Conservation (phyloP, 1,140 invertebrate genomes). For the Aporrectodea caliginosa region DNA sequence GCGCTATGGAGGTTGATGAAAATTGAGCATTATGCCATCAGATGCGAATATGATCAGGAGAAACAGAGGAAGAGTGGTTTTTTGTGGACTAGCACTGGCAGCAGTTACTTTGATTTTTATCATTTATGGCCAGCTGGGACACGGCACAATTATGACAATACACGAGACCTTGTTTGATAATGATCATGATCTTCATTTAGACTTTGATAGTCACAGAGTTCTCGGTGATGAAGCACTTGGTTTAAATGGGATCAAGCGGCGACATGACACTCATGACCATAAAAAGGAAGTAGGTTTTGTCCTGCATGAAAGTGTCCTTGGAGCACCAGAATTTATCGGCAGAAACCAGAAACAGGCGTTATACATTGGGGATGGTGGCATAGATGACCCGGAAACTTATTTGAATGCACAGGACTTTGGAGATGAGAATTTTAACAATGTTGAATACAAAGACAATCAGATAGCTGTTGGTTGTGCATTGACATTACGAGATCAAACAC, state of each 20-base stretch:
- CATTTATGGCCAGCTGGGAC: neutral
- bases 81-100: neutral
- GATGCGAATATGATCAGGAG: neutral
- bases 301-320: conserved; percentile 27
- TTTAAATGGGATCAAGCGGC: neutral
- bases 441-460: conserved; percentile 18
- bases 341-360: conserved; percentile 11
- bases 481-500: conserved; percentile 19
- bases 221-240: neutral
- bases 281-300: conserved; percentile 28
- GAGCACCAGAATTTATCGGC: conserved; percentile 19
- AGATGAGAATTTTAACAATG: neutral
- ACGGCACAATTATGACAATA: neutral
- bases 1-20: too few species aligned
- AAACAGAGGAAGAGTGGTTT: neutral
- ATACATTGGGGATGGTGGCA: neutral
- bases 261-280: conserved; percentile 25
- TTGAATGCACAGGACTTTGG: conserved; percentile 5
- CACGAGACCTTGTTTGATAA: neutral
- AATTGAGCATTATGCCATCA: too few species aligned
- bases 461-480: conserved; percentile 31
- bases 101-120: neutral
- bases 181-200: neutral
- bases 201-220: neutral
- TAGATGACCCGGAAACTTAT: conserved; percentile 13